Evolutionary conservation across 2,888 invertebrate species (phyloP).

Genomic region (Stegophylla sp.): DNA sequence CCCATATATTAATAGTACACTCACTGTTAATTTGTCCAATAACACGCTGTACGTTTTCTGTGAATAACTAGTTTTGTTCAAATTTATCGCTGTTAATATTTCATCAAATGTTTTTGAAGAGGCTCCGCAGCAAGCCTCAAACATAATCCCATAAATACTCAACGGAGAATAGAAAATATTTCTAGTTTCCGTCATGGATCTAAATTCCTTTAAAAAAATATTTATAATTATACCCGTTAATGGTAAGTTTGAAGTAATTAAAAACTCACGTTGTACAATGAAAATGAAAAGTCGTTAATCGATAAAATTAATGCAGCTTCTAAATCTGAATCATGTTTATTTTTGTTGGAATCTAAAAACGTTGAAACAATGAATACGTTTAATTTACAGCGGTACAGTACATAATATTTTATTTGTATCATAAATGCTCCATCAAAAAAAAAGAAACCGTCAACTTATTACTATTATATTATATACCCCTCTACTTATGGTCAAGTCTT

Average conservation of each 20-base stretch:
- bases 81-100: conserved; percentile 59
- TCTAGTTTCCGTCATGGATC: conserved; percentile 35
- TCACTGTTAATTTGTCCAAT: conserved; percentile 61
- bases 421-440: too few relatives aligned
- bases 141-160: conserved; percentile 67
- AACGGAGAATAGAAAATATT: conserved; percentile 66
- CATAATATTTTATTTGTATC: too few relatives aligned
- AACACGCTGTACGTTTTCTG: conserved; percentile 60
- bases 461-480: too few relatives aligned
- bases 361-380: too few relatives aligned
- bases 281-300: too few relatives aligned
- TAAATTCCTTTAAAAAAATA: conserved; percentile 20
- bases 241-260: neutral
- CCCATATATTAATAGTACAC: neutral
- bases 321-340: too few relatives aligned
- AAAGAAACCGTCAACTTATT: too few relatives aligned
- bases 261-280: neutral
- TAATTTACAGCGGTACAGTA: too few relatives aligned
- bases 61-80: conserved; percentile 51
- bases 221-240: neutral
- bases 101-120: conserved; percentile 61
- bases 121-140: conserved; percentile 63
- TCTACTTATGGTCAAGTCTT: too few relatives aligned
- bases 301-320: too few relatives aligned
- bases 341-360: too few relatives aligned